Evolutionary conservation across 2,113 vertebrate species (phyloP).

Genomic region (Cacatua alba): DNA sequence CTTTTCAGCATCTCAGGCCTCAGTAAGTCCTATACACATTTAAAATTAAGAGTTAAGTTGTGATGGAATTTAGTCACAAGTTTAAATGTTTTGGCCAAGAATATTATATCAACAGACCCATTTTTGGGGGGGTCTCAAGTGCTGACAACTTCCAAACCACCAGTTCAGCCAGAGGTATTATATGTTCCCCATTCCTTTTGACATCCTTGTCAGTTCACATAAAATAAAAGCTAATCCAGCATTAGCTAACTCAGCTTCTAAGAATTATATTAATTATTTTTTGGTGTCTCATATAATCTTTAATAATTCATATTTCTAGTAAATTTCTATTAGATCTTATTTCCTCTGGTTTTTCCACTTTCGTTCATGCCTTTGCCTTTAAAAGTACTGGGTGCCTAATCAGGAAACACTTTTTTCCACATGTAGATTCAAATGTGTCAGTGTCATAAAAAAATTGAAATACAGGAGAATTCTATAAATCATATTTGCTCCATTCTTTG

Average conservation of each 20-base stretch:
- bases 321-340: background rate
- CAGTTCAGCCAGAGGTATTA: background rate
- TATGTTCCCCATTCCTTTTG: background rate
- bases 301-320: background rate
- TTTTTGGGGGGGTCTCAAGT: background rate
- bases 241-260: background rate
- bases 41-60: background rate
- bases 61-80: background rate
- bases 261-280: background rate
- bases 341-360: background rate
- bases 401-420: background rate
- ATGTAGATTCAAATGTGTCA: background rate
- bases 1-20: background rate
- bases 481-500: background rate
- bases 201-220: background rate
- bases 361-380: background rate
- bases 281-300: background rate
- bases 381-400: background rate
- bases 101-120: no score
- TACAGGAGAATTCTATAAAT: background rate
- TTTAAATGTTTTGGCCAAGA: background rate
- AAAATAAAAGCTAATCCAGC: background rate
- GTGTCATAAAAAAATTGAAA: background rate
- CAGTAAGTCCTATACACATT: accelerated
- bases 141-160: background rate